A percentile compares a stretch with the other conserved stretches of the same genome.
Conservation (phyloP, 1,140 invertebrate genomes). For the Ips nitidus region DNA sequence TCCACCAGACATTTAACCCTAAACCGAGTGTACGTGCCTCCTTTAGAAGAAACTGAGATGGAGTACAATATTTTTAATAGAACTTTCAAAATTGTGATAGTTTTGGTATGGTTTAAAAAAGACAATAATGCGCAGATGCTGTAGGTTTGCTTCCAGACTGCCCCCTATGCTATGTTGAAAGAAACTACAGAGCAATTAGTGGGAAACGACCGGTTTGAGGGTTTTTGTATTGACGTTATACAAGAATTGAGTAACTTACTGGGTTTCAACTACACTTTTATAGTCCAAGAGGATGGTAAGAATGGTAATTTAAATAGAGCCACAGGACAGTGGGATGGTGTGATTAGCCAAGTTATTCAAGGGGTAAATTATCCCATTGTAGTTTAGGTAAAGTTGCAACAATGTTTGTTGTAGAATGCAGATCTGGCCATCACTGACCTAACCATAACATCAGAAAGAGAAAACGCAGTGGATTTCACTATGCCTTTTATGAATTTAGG, state of each 20-base stretch:
- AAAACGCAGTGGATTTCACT: slow-evolving; percentile 86
- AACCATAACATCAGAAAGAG: slow-evolving; percentile 84
- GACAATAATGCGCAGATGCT: background rate
- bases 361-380: slow-evolving; percentile 57
- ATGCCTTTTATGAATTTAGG: slow-evolving; percentile 87
- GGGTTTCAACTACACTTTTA: slow-evolving; percentile 87
- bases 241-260: slow-evolving; percentile 71
- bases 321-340: slow-evolving; percentile 81
- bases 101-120: slow-evolving; percentile 64
- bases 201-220: slow-evolving; percentile 82
- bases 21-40: slow-evolving; percentile 50
- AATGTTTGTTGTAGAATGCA: slow-evolving; percentile 53
- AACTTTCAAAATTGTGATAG: slow-evolving; percentile 82
- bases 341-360: slow-evolving; percentile 80
- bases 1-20: slow-evolving; percentile 56
- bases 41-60: slow-evolving; percentile 47
- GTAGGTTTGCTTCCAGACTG: slow-evolving; percentile 19
- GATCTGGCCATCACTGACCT: slow-evolving; percentile 89
- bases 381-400: background rate
- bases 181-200: slow-evolving; percentile 67
- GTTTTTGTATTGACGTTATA: slow-evolving; percentile 81
- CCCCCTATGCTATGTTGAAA: slow-evolving; percentile 85
- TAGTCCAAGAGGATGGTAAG: slow-evolving; percentile 70
- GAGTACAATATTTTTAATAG: slow-evolving; percentile 71
- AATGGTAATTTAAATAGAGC: slow-evolving; percentile 69